Percentiles rank a stretch among this genome's conserved stretches.
These are phyloP conservation scores for Argyresthia albistria DNA, from an alignment of 2,888 invertebrate genomes.

Conservation along the genomic window DNA sequence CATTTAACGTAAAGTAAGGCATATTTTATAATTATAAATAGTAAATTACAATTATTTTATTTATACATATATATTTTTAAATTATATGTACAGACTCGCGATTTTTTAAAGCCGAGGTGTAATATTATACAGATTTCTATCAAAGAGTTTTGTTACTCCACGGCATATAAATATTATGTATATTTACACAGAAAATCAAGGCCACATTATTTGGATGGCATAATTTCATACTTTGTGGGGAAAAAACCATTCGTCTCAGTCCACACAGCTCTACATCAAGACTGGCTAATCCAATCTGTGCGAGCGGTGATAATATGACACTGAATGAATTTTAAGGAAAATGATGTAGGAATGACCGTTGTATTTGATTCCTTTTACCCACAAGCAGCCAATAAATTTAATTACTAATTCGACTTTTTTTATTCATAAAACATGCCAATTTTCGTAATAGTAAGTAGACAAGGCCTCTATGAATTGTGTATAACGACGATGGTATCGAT, in stretches of 20 bases:
- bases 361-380: neutral
- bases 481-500: neutral
- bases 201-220: conserved; percentile 17
- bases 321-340: neutral
- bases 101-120: conserved; percentile 51
- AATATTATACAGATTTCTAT: neutral
- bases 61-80: conserved; percentile 29
- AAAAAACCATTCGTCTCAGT: neutral
- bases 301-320: conserved; percentile 17
- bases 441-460: conserved; percentile 9
- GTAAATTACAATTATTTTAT: conserved; percentile 52
- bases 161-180: neutral
- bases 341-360: neutral
- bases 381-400: neutral
- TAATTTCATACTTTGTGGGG: neutral
- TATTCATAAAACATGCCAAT: neutral
- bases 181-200: conserved; percentile 11
- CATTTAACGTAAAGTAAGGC: conserved; percentile 49
- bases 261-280: conserved; percentile 31
- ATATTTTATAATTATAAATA: conserved; percentile 61
- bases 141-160: neutral
- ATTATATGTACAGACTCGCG: conserved; percentile 64
- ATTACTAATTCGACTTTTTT: neutral
- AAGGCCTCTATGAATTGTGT: conserved; percentile 18
- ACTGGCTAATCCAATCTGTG: conserved; percentile 47